phyloP scores from a whole-genome alignment of 2,888 invertebrate species.

The Cephalotes varians region DNA sequence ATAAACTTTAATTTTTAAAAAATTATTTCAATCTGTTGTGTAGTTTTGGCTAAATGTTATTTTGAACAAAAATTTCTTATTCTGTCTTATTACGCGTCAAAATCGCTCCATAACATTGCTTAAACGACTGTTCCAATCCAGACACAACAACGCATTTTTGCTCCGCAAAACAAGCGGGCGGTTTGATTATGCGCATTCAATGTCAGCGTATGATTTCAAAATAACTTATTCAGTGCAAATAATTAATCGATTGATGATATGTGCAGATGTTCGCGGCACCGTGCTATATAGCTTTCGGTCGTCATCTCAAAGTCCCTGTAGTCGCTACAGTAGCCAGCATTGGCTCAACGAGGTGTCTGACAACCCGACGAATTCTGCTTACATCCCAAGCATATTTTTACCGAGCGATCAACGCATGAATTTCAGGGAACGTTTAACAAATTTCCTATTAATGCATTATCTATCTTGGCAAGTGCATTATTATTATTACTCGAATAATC shows the following conservation, averaged over 20 bases:
- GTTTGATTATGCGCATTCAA: background rate
- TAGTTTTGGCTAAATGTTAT: too few species aligned
- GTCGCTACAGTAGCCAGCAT: constrained; percentile 73
- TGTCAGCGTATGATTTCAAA: background rate
- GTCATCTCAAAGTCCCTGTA: constrained; percentile 77
- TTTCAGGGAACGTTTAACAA: constrained; percentile 78
- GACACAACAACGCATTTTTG: background rate
- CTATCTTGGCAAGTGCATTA: constrained; percentile 61
- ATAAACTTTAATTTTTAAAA: too few species aligned
- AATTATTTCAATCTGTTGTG: too few species aligned
- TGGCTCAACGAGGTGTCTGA: constrained; percentile 78
- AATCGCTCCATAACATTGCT: too few species aligned
- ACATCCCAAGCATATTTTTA: constrained; percentile 71
- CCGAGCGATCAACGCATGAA: constrained; percentile 67
- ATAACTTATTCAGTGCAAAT: background rate
- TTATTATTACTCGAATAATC: constrained; percentile 51
- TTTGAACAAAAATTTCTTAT: too few species aligned
- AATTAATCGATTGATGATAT: constrained; percentile 1
- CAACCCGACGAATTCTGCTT: constrained; percentile 74
- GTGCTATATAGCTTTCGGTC: constrained; percentile 79
- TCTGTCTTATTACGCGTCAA: too few species aligned
- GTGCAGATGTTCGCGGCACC: constrained; percentile 75
- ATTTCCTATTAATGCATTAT: constrained; percentile 56
- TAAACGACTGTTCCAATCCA: background rate
- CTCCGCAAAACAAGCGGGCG: background rate